Percentiles rank a stretch among this genome's conserved stretches.
Evolutionary conservation across 2,113 vertebrate genomes (phyloP).

Genomic region (Ifrita kowaldi): DNA sequence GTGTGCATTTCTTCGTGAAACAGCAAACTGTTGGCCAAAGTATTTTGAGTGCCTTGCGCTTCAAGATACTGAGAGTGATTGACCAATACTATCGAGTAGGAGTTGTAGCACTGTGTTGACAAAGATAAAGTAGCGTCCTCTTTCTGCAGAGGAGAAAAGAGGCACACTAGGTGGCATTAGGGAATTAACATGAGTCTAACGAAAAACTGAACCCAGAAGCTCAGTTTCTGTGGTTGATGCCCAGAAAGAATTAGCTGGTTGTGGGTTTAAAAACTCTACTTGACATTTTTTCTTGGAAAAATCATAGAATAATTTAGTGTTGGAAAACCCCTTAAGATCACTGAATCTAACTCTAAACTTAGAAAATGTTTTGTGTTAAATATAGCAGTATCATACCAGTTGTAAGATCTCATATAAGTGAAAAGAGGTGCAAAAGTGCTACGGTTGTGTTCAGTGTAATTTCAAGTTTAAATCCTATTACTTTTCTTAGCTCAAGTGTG

Average conservation of each 20-base stretch:
- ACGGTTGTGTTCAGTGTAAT: not conserved
- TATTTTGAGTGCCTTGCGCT: not conserved
- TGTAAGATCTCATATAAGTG: not conserved
- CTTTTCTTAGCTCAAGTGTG: conserved; percentile 2
- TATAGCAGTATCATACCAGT: not conserved
- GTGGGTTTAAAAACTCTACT: not conserved
- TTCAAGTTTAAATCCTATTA: conserved; percentile 13
- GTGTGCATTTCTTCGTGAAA: not conserved
- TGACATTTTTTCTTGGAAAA: not conserved
- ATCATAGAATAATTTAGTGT: not conserved
- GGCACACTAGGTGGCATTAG: not conserved
- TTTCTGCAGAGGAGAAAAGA: not conserved
- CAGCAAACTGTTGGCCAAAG: not conserved
- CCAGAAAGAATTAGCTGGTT: not conserved
- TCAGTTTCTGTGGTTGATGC: not conserved
- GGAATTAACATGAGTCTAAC: not conserved
- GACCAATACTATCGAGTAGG: not conserved
- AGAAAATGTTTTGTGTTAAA: not conserved
- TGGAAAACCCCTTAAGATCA: not conserved
- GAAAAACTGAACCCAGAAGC: not conserved
- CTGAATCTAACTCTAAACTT: not conserved
- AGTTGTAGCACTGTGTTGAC: not conserved
- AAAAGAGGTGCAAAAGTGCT: not conserved
- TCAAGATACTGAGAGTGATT: not conserved
- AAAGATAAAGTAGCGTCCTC: not conserved